phyloP scores from a whole-genome alignment of 2,888 invertebrate species.

The Entomobrya proxima region DNA sequence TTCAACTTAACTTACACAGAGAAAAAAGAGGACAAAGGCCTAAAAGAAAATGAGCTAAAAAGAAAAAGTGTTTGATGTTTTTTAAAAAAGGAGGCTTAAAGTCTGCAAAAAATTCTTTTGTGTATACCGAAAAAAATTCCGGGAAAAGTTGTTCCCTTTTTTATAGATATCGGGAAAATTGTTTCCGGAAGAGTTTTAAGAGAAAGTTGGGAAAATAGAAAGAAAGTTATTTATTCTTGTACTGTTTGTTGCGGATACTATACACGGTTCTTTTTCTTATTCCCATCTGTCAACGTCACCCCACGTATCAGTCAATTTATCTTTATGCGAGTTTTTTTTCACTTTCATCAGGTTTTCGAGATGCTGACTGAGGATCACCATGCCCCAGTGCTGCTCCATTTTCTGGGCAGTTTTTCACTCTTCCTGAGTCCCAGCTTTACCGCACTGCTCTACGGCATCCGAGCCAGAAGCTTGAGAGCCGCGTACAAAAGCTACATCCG shows the following conservation, averaged over 20 bases:
- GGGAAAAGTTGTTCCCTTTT: too few species aligned
- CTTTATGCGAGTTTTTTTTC: background rate
- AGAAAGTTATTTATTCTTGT: too few species aligned
- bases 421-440: conserved; percentile 73
- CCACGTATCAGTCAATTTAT: background rate
- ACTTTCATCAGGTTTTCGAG: conserved; percentile 64
- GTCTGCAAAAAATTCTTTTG: too few species aligned
- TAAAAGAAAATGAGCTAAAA: background rate
- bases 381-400: conserved; percentile 69
- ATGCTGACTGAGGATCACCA: conserved; percentile 62
- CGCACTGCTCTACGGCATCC: conserved; percentile 74
- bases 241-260: background rate
- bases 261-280: background rate
- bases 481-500: conserved; percentile 75
- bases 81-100: too few species aligned
- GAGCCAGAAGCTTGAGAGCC: conserved; percentile 74
- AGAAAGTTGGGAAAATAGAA: too few species aligned
- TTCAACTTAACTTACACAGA: background rate
- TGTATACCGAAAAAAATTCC: too few species aligned
- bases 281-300: background rate
- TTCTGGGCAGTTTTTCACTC: conserved; percentile 72
- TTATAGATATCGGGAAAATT: too few species aligned
- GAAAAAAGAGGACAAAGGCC: background rate
- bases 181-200: too few species aligned
- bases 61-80: too few species aligned